Base-by-base conservation (phyloP, 2,888 invertebrate species). In the Loripinus fragilis region DNA sequence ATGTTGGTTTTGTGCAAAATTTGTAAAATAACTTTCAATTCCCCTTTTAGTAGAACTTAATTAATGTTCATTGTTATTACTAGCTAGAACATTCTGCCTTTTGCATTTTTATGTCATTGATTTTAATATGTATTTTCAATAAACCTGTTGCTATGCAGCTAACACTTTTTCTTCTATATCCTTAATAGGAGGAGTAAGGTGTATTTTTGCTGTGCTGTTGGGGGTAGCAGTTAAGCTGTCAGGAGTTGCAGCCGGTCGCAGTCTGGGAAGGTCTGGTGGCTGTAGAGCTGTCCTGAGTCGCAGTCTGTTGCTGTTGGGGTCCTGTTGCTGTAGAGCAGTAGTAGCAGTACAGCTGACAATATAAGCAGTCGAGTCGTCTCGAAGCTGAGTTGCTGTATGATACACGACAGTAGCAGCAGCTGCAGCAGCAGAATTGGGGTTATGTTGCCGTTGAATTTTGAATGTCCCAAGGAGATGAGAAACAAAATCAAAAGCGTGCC, bases 181-280 rank as follows among this genome's bases (percentile, higher is more conserved):
- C 79, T 60, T 81, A 76, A 78, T 64, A 84, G 84, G 80, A 77
- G 83, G 79, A 79, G 83, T 82, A 72, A 81, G 78, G 75, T 79
- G 74, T 41, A 52, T 78, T 67, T 75, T 74, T 66, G 77, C 78
- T 74, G 76, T 74, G 67, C 74, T 66, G 76, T 74, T 68, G 72
- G 64, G 78, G 83, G 60, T 70, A 20, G 52, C 52, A 25, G 52
- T 52, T 45, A 52, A 52, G 52, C 52, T 52, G 52, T 52, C 52
- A 23, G 25, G 52, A 52, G 52, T 52, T 33, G 80, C 80, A 78
- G 83, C 80, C 76, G 71, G 73, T 64, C 71, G 75, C 78, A 71
- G 80, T 77, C 64, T 50, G 41, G 72, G 71, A 20, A 20, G 48
- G 20, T 20, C 48, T 48, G 23, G 55, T 10, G 28, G 5, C 55